A percentile compares a stretch with the other conserved stretches of the same genome.
phyloP scores from a whole-genome alignment of 2,888 invertebrate genomes.

The Eupithecia tripunctaria region DNA sequence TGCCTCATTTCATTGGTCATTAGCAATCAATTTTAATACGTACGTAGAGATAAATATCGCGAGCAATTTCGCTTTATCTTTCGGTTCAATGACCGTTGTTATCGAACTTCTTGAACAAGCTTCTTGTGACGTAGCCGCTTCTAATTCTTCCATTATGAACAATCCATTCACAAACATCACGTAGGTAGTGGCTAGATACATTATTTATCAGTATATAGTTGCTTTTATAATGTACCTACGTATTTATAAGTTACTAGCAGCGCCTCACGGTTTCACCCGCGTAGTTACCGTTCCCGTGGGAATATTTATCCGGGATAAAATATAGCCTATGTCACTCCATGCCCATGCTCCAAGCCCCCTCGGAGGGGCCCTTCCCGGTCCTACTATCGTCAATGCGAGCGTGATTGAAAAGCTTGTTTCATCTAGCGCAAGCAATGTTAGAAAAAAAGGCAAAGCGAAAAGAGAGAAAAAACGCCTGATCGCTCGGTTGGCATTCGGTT shows the following conservation, averaged over 20 bases:
- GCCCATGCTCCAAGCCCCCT: too few relatives aligned
- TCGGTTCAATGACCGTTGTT: conserved; percentile 69
- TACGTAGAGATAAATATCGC: conserved; percentile 50
- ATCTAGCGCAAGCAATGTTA: too few relatives aligned
- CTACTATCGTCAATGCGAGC: too few relatives aligned
- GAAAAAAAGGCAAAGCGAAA: too few relatives aligned
- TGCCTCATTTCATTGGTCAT: conserved; percentile 47
- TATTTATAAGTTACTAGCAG: background rate
- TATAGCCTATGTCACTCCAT: too few relatives aligned
- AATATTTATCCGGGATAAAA: too few relatives aligned
- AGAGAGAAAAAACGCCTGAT: too few relatives aligned
- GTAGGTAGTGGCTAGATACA: background rate
- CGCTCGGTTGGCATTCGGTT: too few relatives aligned
- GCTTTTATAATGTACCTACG: background rate
- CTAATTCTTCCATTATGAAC: conserved; percentile 32
- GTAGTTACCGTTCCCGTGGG: too few relatives aligned
- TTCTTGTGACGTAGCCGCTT: conserved; percentile 61
- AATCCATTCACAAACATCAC: background rate
- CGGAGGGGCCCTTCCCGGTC: too few relatives aligned
- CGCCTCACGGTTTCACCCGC: too few relatives aligned
- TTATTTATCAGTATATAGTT: background rate
- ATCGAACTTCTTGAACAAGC: conserved; percentile 71
- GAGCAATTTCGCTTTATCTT: conserved; percentile 60
- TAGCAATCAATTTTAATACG: conserved; percentile 47
- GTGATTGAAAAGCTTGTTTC: too few relatives aligned